A percentile compares a stretch with the other conserved stretches of the same genome.
These are phyloP conservation scores for Cantharis rufa DNA, from an alignment of 2,888 invertebrate genomes.

Conservation along the genomic window DNA sequence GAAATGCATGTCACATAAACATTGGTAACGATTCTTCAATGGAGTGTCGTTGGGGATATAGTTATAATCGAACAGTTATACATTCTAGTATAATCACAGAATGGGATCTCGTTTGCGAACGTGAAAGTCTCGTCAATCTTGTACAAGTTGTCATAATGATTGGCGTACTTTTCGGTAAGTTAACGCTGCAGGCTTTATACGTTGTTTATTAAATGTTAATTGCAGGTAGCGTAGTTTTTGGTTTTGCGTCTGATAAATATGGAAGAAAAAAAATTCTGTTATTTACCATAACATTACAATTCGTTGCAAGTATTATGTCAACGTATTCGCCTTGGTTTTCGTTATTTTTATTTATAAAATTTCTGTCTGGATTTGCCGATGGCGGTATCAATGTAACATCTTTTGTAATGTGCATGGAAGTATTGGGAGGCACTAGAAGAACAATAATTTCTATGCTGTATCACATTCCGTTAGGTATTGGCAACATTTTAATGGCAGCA, in stretches of 20 bases:
- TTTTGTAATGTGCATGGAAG: conserved; percentile 69
- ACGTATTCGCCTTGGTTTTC: conserved; percentile 60
- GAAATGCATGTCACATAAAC: background rate
- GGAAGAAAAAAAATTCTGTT: conserved; percentile 65
- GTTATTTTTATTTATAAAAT: conserved; percentile 60
- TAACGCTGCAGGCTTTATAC: background rate
- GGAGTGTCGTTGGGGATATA: conserved; percentile 49
- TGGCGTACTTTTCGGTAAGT: conserved; percentile 62
- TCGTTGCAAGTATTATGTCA: conserved; percentile 58
- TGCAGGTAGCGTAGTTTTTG: conserved; percentile 62
- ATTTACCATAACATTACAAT: conserved; percentile 60
- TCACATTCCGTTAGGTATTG: conserved; percentile 66
- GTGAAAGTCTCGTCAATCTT: conserved; percentile 61
- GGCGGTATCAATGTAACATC: conserved; percentile 68
- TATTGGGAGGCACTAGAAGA: conserved; percentile 65
- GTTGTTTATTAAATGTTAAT: background rate
- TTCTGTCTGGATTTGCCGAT: conserved; percentile 62
- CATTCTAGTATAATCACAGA: conserved; percentile 67
- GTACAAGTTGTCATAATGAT: conserved; percentile 67
- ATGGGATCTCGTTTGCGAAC: conserved; percentile 67
- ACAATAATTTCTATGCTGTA: conserved; percentile 65
- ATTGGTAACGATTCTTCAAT: conserved; percentile 1
- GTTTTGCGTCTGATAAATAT: conserved; percentile 63
- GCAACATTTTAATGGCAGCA: conserved; percentile 62
- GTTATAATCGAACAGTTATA: conserved; percentile 64